Conservation (phyloP, 2,797 vertebrate genomes). For the Poecilia wingei region DNA sequence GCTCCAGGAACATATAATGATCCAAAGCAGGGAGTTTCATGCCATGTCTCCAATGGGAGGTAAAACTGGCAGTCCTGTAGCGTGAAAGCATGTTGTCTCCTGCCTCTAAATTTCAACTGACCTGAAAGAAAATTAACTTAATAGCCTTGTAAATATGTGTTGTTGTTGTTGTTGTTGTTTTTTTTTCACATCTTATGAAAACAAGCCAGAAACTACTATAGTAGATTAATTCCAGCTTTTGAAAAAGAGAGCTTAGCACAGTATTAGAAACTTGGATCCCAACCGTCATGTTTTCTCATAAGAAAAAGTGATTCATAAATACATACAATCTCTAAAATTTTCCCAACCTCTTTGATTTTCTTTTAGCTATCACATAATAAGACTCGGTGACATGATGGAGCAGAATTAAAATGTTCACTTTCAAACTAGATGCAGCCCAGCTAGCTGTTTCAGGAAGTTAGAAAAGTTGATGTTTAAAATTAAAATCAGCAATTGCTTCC, state of each 20-base stretch:
- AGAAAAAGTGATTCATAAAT: neutral
- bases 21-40: neutral
- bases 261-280: neutral
- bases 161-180: neutral
- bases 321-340: neutral
- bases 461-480: neutral
- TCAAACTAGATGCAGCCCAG: neutral
- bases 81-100: neutral
- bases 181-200: neutral
- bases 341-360: neutral
- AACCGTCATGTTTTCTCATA: neutral
- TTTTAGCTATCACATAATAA: neutral
- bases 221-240: neutral
- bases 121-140: constrained; percentile 3
- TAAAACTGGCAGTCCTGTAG: neutral
- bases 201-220: neutral
- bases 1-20: constrained; percentile 2
- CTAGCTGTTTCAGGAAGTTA: neutral
- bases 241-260: neutral
- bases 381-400: neutral
- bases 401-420: neutral
- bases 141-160: neutral
- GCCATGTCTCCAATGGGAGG: neutral
- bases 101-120: neutral
- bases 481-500: neutral